Percentiles rank a stretch among this genome's conserved stretches.
Evolutionary conservation across 2,797 vertebrate species (phyloP).

Genomic region (Spatula clypeata): DNA sequence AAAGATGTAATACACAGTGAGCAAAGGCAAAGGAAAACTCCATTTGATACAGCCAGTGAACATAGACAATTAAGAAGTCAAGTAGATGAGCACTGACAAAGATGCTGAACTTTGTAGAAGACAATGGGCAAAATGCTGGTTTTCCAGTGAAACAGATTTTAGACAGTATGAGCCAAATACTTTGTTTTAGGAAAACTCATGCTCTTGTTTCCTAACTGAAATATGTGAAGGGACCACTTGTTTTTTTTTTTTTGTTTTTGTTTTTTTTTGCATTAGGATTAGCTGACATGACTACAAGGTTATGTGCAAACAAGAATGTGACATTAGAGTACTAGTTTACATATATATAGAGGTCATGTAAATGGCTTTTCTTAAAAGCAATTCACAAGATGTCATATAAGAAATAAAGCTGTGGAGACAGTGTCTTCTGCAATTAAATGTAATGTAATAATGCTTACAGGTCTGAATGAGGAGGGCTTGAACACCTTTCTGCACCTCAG

Average conservation of each 20-base stretch:
- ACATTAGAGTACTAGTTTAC: constrained; percentile 59
- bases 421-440: constrained; percentile 65
- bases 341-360: constrained; percentile 49
- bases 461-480: constrained; percentile 19
- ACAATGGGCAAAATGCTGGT: background rate
- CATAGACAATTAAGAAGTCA: constrained; percentile 70
- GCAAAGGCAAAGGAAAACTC: constrained; percentile 72
- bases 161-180: background rate
- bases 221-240: constrained; percentile 13
- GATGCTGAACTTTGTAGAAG: constrained; percentile 47
- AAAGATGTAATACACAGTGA: constrained; percentile 81
- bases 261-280: background rate
- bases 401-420: constrained; percentile 64
- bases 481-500: background rate
- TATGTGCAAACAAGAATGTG: constrained; percentile 24
- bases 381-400: constrained; percentile 65
- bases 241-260: background rate
- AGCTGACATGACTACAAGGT: constrained; percentile 13
- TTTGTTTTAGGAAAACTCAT: constrained; percentile 55
- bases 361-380: constrained; percentile 70
- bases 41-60: constrained; percentile 63
- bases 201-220: background rate
- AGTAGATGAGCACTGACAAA: constrained; percentile 49
- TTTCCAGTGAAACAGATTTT: constrained; percentile 19
- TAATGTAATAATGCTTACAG: background rate